Conservation (phyloP, 2,888 invertebrate genomes). For the Aspidiotus destructor region DNA sequence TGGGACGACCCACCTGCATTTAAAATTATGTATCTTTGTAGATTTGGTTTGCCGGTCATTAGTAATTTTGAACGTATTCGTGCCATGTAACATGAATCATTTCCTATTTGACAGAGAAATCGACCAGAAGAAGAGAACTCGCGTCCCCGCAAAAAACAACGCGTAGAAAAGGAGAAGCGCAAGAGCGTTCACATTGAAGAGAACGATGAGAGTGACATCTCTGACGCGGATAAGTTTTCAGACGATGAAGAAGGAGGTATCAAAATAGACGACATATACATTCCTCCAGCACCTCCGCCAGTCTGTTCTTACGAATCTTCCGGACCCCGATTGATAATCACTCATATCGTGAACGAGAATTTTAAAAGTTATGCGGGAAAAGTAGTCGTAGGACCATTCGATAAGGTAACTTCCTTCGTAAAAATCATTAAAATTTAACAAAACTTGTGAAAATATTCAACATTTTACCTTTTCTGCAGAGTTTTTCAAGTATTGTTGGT, state of each 20-base stretch:
- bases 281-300: slow-evolving; percentile 60
- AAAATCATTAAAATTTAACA: slow-evolving; percentile 16
- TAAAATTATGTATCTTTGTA: too few relatives aligned
- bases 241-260: slow-evolving; percentile 49
- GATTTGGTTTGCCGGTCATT: too few relatives aligned
- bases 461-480: slow-evolving; percentile 49
- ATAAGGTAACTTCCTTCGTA: slow-evolving; percentile 60
- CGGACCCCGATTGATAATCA: slow-evolving; percentile 77
- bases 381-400: slow-evolving; percentile 82
- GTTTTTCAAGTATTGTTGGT: slow-evolving; percentile 92
- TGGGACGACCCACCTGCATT: too few relatives aligned
- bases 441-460: slow-evolving; percentile 34
- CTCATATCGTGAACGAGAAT: slow-evolving; percentile 79
- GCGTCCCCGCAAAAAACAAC: slow-evolving; percentile 15
- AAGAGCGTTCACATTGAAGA: slow-evolving; percentile 7
- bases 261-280: slow-evolving; percentile 66
- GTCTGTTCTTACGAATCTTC: slow-evolving; percentile 57
- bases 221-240: slow-evolving; percentile 32
- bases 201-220: slow-evolving; percentile 32
- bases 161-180: slow-evolving; percentile 6
- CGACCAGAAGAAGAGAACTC: slow-evolving; percentile 11
- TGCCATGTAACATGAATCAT: too few relatives aligned
- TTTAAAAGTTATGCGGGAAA: slow-evolving; percentile 93
- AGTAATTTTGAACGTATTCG: too few relatives aligned
- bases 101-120: slow-evolving; percentile 6